A percentile compares a stretch with the other conserved stretches of the same genome.
Conservation (phyloP, 1,140 invertebrate species). For the Trichonephila inaurata region DNA sequence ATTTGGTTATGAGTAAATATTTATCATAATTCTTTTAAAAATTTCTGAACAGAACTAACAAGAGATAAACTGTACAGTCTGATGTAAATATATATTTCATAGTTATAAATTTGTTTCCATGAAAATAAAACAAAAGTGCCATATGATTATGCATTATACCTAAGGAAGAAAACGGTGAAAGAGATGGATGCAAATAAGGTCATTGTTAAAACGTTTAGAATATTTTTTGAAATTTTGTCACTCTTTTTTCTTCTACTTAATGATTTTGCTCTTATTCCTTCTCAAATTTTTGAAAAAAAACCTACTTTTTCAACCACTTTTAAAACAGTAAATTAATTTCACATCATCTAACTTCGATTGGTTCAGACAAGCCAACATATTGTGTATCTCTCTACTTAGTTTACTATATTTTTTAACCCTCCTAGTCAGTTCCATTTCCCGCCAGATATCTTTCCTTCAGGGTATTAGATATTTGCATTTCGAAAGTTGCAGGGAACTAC, state of each 20-base stretch:
- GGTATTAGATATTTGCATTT: slow-evolving; percentile 52
- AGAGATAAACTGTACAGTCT: too few species aligned
- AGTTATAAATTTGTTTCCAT: too few species aligned
- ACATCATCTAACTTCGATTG: neutral
- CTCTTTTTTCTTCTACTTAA: too few species aligned
- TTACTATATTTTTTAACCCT: neutral
- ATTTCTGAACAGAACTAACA: too few species aligned
- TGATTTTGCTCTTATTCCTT: too few species aligned
- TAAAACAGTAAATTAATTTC: neutral
- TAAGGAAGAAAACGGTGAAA: too few species aligned
- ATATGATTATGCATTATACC: too few species aligned
- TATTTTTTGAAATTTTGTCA: neutral
- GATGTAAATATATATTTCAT: too few species aligned
- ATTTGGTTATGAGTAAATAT: too few species aligned
- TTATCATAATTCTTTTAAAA: too few species aligned
- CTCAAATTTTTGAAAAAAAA: too few species aligned
- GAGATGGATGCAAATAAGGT: neutral
- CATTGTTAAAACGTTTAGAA: neutral
- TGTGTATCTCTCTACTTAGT: neutral
- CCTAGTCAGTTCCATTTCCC: slow-evolving; percentile 11
- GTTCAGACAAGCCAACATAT: neutral
- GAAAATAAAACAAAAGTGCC: too few species aligned
- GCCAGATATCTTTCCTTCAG: neutral
- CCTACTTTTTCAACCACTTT: neutral
- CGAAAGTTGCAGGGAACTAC: slow-evolving; percentile 9